These are phyloP conservation scores for Lypha dubia DNA, from an alignment of 2,888 invertebrate genomes.

Conservation along the genomic window DNA sequence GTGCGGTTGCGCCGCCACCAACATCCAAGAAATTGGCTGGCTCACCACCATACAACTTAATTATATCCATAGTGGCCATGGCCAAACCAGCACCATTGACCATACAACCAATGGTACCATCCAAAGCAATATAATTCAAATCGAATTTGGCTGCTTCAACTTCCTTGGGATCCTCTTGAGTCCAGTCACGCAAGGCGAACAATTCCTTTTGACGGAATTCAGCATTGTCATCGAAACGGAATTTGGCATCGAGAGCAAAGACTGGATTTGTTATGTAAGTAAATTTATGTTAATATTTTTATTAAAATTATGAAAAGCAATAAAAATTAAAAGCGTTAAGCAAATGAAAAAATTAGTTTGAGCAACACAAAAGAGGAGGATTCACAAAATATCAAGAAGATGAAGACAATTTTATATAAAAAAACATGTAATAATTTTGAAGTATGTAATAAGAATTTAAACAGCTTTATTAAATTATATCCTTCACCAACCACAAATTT, in stretches of 20 bases:
- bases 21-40: slow-evolving; percentile 99
- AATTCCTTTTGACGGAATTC: slow-evolving; percentile 95
- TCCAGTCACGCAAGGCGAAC: slow-evolving; percentile 92
- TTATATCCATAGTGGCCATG: slow-evolving; percentile 99
- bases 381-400: not conserved
- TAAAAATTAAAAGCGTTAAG: not conserved
- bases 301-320: not conserved
- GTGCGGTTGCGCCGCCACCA: slow-evolving; percentile 96
- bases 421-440: not conserved
- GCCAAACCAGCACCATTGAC: slow-evolving; percentile 98
- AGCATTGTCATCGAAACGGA: slow-evolving; percentile 97
- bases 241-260: slow-evolving; percentile 96
- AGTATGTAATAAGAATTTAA: not conserved
- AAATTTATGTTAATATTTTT: not conserved
- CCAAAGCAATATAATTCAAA: slow-evolving; percentile 97
- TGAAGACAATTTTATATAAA: not conserved
- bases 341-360: not conserved
- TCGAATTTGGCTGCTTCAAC: slow-evolving; percentile 94
- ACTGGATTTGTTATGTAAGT: slow-evolving; percentile 84
- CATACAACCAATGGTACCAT: slow-evolving; percentile 97
- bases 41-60: slow-evolving; percentile 96
- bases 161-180: slow-evolving; percentile 96
- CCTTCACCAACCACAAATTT: not conserved
- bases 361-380: too few relatives aligned
- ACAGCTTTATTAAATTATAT: not conserved